Conservation (phyloP, 2,797 vertebrate species). For the Ctenopoma kingsleyae region DNA sequence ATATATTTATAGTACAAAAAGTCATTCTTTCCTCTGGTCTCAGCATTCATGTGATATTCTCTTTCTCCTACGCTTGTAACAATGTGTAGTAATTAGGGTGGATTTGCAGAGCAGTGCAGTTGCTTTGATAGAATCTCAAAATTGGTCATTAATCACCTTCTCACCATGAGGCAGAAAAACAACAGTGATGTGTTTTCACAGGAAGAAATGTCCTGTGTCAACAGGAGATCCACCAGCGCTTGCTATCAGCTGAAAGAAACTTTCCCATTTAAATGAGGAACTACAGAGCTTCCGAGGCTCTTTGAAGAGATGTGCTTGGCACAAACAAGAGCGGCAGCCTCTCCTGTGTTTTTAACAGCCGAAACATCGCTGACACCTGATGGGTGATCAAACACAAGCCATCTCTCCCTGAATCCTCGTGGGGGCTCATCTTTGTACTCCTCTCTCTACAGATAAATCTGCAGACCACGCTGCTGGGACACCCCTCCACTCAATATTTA, state of each 20-base stretch:
- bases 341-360: slow-evolving; percentile 84
- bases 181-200: slow-evolving; percentile 75
- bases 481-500: slow-evolving; percentile 82
- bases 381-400: slow-evolving; percentile 87
- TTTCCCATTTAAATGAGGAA: slow-evolving; percentile 86
- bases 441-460: slow-evolving; percentile 76
- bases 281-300: slow-evolving; percentile 78
- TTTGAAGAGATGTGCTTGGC: slow-evolving; percentile 85
- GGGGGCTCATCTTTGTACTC: slow-evolving; percentile 84
- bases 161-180: slow-evolving; percentile 72
- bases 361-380: slow-evolving; percentile 87
- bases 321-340: slow-evolving; percentile 86
- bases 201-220: slow-evolving; percentile 83
- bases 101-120: slow-evolving; percentile 75
- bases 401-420: slow-evolving; percentile 79
- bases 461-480: slow-evolving; percentile 82
- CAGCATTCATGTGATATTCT: slow-evolving; percentile 55
- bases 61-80: slow-evolving; percentile 53
- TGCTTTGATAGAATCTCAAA: slow-evolving; percentile 81
- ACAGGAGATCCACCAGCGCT: slow-evolving; percentile 78
- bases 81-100: slow-evolving; percentile 81
- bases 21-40: slow-evolving; percentile 50
- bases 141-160: slow-evolving; percentile 86
- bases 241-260: slow-evolving; percentile 78
- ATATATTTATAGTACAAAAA: slow-evolving; percentile 39